phyloP scores from a whole-genome alignment of 2,888 invertebrate species.

The Plutella xylostella region DNA sequence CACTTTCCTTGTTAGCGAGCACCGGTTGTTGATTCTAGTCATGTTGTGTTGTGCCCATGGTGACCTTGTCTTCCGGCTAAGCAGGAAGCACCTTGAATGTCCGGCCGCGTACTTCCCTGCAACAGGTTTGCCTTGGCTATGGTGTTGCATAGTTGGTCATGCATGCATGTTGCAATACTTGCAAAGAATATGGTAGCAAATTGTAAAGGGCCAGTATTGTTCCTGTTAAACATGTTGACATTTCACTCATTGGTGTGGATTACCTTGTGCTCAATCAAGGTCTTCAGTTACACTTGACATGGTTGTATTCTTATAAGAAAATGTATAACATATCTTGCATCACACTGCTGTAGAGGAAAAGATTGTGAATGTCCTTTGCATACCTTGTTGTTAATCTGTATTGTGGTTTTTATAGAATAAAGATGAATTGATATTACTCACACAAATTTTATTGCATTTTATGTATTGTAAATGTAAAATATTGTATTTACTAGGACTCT shows the following conservation, averaged over 20 bases:
- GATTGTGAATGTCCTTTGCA: too few relatives aligned
- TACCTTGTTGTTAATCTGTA: too few relatives aligned
- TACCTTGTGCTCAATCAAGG: constrained; percentile 60
- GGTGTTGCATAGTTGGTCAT: constrained; percentile 50
- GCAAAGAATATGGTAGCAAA: not conserved
- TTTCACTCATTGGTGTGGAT: constrained; percentile 52
- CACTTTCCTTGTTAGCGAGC: constrained; percentile 46
- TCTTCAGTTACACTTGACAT: constrained; percentile 60
- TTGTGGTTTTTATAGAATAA: too few relatives aligned
- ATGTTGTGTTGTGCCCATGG: constrained; percentile 25
- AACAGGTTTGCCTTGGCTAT: constrained; percentile 52
- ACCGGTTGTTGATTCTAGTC: constrained; percentile 49
- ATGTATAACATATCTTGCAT: too few relatives aligned
- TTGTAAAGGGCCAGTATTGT: constrained; percentile 35
- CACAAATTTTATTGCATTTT: too few relatives aligned
- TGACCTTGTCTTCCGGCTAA: constrained; percentile 69
- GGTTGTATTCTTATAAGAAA: constrained; percentile 36
- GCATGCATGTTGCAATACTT: constrained; percentile 33
- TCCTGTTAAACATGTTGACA: constrained; percentile 49
- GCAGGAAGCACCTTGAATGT: constrained; percentile 68
- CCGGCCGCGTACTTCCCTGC: constrained; percentile 57
- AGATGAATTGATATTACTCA: too few relatives aligned
- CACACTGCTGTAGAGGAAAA: too few relatives aligned
- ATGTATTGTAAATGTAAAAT: too few relatives aligned
- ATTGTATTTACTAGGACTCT: too few relatives aligned